Conservation (phyloP, 2,797 vertebrate species). For the Salarias fasciatus region DNA sequence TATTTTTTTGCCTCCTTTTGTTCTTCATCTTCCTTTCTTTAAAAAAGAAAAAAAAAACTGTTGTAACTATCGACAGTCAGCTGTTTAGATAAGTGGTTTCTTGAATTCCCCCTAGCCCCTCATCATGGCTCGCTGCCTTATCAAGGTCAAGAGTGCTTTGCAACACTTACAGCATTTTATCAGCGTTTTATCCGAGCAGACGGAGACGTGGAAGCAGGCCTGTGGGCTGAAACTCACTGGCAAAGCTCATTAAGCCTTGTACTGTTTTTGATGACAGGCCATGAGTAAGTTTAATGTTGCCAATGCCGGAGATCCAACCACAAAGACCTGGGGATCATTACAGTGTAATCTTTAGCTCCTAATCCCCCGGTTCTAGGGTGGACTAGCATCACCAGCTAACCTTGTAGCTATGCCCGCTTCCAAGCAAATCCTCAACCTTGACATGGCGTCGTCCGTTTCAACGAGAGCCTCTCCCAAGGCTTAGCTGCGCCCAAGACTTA, state of each 20-base stretch:
- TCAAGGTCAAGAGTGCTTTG: slow-evolving; percentile 73
- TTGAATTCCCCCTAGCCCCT: slow-evolving; percentile 53
- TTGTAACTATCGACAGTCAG: slow-evolving; percentile 32
- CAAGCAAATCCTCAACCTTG: slow-evolving; percentile 58
- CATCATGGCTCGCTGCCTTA: slow-evolving; percentile 69
- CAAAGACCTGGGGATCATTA: slow-evolving; percentile 55
- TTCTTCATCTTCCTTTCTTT: slow-evolving; percentile 19
- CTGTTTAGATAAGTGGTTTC: slow-evolving; percentile 67
- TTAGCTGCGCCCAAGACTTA: slow-evolving; percentile 22
- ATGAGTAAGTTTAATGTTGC: slow-evolving; percentile 54
- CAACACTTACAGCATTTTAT: slow-evolving; percentile 72
- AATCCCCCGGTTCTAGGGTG: slow-evolving; percentile 35
- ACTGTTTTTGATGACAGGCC: slow-evolving; percentile 58
- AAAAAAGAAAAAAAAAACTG: too few relatives aligned
- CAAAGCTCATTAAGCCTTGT: slow-evolving; percentile 52
- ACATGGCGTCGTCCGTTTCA: slow-evolving; percentile 41
- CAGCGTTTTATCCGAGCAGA: slow-evolving; percentile 54
- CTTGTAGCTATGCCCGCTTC: slow-evolving; percentile 30
- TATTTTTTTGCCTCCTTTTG: neutral
- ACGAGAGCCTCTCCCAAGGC: slow-evolving; percentile 26
- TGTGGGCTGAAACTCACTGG: slow-evolving; percentile 33
- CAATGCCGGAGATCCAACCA: slow-evolving; percentile 36
- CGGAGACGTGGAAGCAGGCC: slow-evolving; percentile 36
- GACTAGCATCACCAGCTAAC: slow-evolving; percentile 34
- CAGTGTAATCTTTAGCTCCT: slow-evolving; percentile 48